phyloP scores from a whole-genome alignment of 2,113 vertebrate genomes.

The Ranitomeya variabilis region DNA sequence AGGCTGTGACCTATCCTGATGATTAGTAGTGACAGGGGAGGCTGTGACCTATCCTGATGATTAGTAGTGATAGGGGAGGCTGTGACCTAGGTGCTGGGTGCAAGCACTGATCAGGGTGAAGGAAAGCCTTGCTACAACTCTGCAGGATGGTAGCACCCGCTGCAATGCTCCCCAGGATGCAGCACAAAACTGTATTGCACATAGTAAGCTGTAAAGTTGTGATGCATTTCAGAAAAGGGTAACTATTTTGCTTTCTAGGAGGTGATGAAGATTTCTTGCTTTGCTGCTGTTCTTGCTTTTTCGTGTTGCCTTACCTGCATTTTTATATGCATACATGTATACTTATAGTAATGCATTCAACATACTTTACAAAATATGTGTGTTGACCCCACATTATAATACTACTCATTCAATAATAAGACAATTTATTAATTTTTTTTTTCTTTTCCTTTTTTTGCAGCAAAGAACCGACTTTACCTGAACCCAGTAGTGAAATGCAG shows the following conservation, averaged over 20 bases:
- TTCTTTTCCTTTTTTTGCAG: background rate
- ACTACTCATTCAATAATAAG: background rate
- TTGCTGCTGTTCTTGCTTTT: background rate
- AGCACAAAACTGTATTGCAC: background rate
- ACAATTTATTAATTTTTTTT: background rate
- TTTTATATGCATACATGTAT: background rate
- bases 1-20: too few species aligned
- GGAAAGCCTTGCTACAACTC: background rate
- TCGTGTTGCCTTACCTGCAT: background rate
- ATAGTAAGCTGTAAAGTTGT: background rate
- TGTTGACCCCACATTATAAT: background rate
- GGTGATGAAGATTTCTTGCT: background rate
- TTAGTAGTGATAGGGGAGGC: too few species aligned
- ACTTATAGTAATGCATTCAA: background rate
- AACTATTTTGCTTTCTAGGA: background rate
- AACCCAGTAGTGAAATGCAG: background rate
- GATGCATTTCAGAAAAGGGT: background rate
- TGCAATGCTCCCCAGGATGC: constrained; percentile 4
- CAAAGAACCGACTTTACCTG: background rate
- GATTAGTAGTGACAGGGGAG: too few species aligned
- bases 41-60: too few species aligned
- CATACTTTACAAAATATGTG: background rate
- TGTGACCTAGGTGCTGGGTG: background rate
- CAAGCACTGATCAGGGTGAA: background rate
- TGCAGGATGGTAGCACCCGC: background rate